phyloP scores from a whole-genome alignment of 2,797 vertebrate species.

The Malurus splendens region DNA sequence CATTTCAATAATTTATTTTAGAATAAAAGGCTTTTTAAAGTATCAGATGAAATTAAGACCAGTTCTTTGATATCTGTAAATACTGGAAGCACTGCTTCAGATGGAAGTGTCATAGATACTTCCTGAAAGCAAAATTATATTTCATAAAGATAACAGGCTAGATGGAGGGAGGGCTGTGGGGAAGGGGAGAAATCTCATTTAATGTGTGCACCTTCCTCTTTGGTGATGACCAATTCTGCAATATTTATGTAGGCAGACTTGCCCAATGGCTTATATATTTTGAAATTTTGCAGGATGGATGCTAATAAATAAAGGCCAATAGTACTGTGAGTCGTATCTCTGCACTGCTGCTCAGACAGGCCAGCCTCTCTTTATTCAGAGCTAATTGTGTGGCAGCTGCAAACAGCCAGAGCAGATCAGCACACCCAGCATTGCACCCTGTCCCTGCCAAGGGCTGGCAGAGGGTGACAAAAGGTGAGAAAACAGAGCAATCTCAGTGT shows the following conservation, averaged over 20 bases:
- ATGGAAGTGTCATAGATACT: slow-evolving; percentile 32
- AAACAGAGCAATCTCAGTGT: neutral
- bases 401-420: neutral
- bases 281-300: neutral
- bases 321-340: neutral
- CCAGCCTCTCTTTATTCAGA: neutral
- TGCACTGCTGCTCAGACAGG: neutral
- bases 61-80: slow-evolving; percentile 62
- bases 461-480: neutral
- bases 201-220: neutral
- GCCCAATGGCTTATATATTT: neutral
- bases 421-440: neutral
- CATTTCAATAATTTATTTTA: slow-evolving; percentile 65
- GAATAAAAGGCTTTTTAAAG: slow-evolving; percentile 66
- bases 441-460: neutral
- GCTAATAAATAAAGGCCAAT: neutral
- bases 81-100: slow-evolving; percentile 53
- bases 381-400: neutral
- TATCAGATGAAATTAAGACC: slow-evolving; percentile 61
- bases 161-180: neutral
- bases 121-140: slow-evolving; percentile 57
- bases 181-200: neutral
- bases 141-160: slow-evolving; percentile 28
- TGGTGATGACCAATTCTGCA: neutral
- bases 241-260: neutral